Evolutionary conservation across 2,113 vertebrate genomes (phyloP).

Genomic region (Micromys minutus): DNA sequence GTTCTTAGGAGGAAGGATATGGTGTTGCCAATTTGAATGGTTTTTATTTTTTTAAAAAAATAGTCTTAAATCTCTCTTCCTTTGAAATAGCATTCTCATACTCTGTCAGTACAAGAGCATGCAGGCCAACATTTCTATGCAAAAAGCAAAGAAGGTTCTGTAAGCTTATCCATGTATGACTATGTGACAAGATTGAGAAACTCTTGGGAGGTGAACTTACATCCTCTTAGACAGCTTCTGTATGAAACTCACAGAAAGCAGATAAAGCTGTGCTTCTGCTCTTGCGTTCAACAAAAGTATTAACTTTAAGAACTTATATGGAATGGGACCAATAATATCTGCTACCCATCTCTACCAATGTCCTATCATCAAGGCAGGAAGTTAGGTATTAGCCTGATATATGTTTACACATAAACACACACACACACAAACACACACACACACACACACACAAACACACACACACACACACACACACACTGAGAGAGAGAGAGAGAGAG

Average conservation of each 20-base stretch:
- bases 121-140: not conserved
- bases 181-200: not conserved
- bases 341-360: not conserved
- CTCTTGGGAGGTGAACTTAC: not conserved
- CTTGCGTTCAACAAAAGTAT: not conserved
- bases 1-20: slow-evolving; percentile 2
- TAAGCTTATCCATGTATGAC: not conserved
- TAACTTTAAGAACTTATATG: not conserved
- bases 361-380: not conserved
- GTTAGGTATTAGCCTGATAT: not conserved
- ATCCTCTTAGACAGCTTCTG: not conserved
- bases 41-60: not conserved
- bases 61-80: slow-evolving; percentile 22
- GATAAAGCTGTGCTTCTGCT: slow-evolving; percentile 3
- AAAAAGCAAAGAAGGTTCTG: not conserved
- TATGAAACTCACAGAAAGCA: not conserved
- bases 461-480: too few species aligned
- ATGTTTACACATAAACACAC: not conserved
- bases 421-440: too few species aligned
- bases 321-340: not conserved
- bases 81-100: slow-evolving; percentile 20
- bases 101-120: slow-evolving; percentile 3
- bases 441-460: too few species aligned
- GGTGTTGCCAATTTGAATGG: slow-evolving; percentile 38
- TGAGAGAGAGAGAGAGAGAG: too few species aligned